phyloP scores from a whole-genome alignment of 2,797 vertebrate species.

The Pangasius mekongensis region DNA sequence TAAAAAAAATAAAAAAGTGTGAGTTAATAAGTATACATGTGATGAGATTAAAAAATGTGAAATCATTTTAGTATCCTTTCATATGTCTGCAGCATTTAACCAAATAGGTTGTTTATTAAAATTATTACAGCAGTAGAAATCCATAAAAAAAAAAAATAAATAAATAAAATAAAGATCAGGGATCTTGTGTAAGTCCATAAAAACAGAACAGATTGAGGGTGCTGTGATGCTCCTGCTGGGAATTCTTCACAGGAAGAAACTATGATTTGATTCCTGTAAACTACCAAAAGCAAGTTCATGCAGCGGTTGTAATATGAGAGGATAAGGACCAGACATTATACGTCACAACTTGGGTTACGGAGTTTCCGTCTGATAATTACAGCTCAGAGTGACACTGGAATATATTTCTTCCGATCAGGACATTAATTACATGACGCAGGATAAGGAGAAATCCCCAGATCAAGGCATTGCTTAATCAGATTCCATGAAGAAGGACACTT shows the following conservation, averaged over 20 bases:
- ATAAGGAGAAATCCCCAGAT: neutral
- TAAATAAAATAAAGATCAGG: neutral
- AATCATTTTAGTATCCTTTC: neutral
- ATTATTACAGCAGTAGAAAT: neutral
- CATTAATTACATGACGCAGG: neutral
- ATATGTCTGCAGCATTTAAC: neutral
- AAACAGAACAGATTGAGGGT: neutral
- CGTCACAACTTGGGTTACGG: constrained; percentile 2
- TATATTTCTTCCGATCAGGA: neutral
- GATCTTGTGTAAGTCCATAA: neutral
- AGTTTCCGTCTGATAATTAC: neutral
- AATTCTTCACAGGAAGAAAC: neutral
- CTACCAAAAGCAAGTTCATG: neutral
- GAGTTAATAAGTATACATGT: neutral
- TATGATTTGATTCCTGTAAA: neutral
- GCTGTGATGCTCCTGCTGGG: neutral
- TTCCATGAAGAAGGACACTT: constrained; percentile 74
- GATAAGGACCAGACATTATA: neutral
- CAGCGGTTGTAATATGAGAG: neutral
- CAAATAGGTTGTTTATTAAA: neutral
- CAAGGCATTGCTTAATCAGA: constrained; percentile 56
- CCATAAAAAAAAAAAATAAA: neutral
- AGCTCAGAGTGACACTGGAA: neutral
- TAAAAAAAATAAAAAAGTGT: neutral
- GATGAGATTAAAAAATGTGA: neutral